A percentile compares a stretch with the other conserved stretches of the same genome.
Conservation (phyloP, 2,113 vertebrate species). For the Datnioides undecimradiatus region DNA sequence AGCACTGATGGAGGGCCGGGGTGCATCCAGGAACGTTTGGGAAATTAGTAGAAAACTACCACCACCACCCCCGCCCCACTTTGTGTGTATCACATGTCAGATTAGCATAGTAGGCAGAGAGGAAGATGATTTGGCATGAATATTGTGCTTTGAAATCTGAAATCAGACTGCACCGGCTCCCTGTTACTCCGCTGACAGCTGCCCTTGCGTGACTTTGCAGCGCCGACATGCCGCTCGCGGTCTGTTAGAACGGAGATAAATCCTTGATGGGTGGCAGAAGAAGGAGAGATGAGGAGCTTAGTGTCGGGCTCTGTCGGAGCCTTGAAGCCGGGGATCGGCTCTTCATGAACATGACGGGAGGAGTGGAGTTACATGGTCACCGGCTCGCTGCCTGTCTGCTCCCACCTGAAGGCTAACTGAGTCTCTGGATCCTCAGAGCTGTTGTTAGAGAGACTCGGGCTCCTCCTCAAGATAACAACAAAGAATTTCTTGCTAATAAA, state of each 20-base stretch:
- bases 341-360: conserved; percentile 58
- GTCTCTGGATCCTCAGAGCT: not conserved
- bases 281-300: conserved; percentile 71
- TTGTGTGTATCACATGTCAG: conserved; percentile 64
- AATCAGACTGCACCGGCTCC: conserved; percentile 46
- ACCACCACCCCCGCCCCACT: not conserved
- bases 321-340: conserved; percentile 41
- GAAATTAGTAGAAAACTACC: conserved; percentile 10
- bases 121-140: conserved; percentile 65
- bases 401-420: conserved; percentile 25
- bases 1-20: not conserved
- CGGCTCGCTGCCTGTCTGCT: conserved; percentile 24
- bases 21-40: conserved; percentile 17
- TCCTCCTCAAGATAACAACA: conserved; percentile 5
- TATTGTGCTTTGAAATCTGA: conserved; percentile 70
- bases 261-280: conserved; percentile 65
- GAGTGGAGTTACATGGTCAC: conserved; percentile 54
- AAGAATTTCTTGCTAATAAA: not conserved
- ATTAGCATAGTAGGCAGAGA: conserved; percentile 64
- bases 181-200: conserved; percentile 54
- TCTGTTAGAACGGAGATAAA: conserved; percentile 73
- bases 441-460: conserved; percentile 21
- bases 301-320: conserved; percentile 59
- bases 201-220: conserved; percentile 76
- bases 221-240: conserved; percentile 51